Percentiles rank a stretch among this genome's conserved stretches.
These are phyloP conservation scores for Nasonia vitripennis DNA, from an alignment of 1,140 invertebrate genomes.

Conservation along the genomic window DNA sequence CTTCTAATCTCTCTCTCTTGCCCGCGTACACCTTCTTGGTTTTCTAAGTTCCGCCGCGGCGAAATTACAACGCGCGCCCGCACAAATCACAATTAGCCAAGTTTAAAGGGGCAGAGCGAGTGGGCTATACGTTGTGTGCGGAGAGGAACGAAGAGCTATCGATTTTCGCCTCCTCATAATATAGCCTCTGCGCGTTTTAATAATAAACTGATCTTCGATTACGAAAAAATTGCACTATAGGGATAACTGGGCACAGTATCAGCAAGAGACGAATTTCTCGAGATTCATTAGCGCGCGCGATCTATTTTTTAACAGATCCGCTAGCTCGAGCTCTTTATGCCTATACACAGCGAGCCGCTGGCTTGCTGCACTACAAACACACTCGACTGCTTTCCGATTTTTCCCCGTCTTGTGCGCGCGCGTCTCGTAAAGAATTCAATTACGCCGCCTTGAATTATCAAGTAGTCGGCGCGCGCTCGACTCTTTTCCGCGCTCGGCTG, in stretches of 20 bases:
- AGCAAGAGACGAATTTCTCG: no score
- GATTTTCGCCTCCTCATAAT: no score
- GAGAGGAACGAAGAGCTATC: not conserved
- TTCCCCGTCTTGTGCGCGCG: not conserved
- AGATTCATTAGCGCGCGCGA: not conserved
- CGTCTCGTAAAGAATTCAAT: constrained; percentile 51
- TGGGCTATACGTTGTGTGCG: not conserved
- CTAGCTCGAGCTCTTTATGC: no score
- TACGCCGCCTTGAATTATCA: constrained; percentile 50
- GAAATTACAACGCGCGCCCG: constrained; percentile 9
- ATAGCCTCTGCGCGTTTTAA: no score
- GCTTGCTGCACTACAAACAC: not conserved
- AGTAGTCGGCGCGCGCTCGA: constrained; percentile 15
- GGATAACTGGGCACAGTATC: no score
- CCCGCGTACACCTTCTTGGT: not conserved
- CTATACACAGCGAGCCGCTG: not conserved
- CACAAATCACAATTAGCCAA: constrained; percentile 47
- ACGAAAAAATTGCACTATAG: no score
- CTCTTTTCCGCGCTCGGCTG: not conserved
- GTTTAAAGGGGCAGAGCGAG: not conserved
- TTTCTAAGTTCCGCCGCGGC: not conserved
- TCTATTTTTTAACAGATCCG: not conserved
- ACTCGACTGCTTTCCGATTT: constrained; percentile 9
- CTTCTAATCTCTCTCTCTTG: constrained; percentile 30
- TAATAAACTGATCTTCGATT: no score